Evolutionary conservation across 1,140 invertebrate genomes (phyloP).

Genomic region (Trichogramma pretiosum): DNA sequence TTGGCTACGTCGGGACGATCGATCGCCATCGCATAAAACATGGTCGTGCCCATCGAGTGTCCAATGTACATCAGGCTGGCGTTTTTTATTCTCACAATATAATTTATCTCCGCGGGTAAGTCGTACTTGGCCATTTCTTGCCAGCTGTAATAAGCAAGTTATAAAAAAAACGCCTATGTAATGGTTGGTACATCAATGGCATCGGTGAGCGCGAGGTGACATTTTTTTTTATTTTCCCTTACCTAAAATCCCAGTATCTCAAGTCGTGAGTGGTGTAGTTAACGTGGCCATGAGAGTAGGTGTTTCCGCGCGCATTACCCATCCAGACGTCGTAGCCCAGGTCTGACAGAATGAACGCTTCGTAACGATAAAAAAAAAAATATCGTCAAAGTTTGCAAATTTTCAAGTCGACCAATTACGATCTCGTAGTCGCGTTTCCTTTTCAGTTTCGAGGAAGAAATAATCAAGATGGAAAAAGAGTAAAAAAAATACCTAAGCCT

Average conservation of each 20-base stretch:
- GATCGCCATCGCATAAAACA: conserved; percentile 54
- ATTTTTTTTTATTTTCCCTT: conserved; percentile 1
- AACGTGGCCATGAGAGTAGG: conserved; percentile 49
- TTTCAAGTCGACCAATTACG: not conserved
- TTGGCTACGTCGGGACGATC: conserved; percentile 43
- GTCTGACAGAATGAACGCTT: conserved; percentile 60
- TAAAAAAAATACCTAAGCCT: conserved; percentile 47
- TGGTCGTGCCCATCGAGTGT: conserved; percentile 56
- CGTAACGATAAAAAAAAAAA: conserved; percentile 21
- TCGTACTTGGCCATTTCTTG: conserved; percentile 53
- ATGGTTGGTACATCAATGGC: not conserved
- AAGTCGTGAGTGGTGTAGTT: conserved; percentile 34
- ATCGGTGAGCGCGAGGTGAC: not conserved
- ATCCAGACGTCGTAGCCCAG: conserved; percentile 72
- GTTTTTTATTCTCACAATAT: conserved; percentile 26
- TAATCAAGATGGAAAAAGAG: not conserved
- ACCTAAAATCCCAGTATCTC: conserved; percentile 67
- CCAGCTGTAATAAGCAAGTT: conserved; percentile 21
- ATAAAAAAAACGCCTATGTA: not conserved
- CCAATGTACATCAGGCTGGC: conserved; percentile 46
- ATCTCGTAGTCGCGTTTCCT: not conserved
- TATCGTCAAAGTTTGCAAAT: not conserved
- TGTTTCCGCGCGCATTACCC: conserved; percentile 60
- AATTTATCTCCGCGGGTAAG: conserved; percentile 51
- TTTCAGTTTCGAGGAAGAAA: not conserved